Evolutionary conservation across 2,888 invertebrate species (phyloP), one percentile per base, ranked within the genome.

Genomic region (Laothoe populi): DNA sequence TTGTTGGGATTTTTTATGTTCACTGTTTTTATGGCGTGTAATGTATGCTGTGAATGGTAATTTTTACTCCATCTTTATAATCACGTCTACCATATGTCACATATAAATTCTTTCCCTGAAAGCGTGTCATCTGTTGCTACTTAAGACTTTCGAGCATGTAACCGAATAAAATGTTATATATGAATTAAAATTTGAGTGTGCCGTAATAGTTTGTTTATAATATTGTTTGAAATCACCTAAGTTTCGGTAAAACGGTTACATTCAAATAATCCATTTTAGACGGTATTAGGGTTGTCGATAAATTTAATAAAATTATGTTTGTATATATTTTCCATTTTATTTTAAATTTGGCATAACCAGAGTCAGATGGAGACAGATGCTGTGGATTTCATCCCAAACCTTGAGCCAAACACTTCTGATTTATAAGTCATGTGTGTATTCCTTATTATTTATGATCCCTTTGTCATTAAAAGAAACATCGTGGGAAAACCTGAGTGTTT

Each of bases 81-180:
- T 57, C 70, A 61, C 79, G 78, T 75, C 76, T 75, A 67, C 78
- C 82, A 83, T 79, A 80, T 78, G 83, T 73, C 73, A 75, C 77
- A 66, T 62, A 70, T 68, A 68, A 77, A 75, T 77, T 73, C 70
- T 72, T 71, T 73, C 74, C 72, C 71, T 66, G 66, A 62, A 64
- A 65, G 62, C 63, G 61, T 69, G 71, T 69, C 68, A 71, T 71
- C 58, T 68, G 65, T 26, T 58, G 68, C 31, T 42, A 61, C 65
- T 67, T 64, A 64, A 69, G 67, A 61, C 19, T 42, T 53, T 57
- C 59, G 31, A 3, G 48, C 59, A 46, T 23, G 48, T 48, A 38
- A 60, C 24, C 23, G 35, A 46, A 48, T 60, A 24, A 62, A 38
- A 38, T 21, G 40, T 58, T 38, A 8, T 11, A 57, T 38, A 11